Conservation (phyloP, 2,797 vertebrate species). For the Bufotes viridis region DNA sequence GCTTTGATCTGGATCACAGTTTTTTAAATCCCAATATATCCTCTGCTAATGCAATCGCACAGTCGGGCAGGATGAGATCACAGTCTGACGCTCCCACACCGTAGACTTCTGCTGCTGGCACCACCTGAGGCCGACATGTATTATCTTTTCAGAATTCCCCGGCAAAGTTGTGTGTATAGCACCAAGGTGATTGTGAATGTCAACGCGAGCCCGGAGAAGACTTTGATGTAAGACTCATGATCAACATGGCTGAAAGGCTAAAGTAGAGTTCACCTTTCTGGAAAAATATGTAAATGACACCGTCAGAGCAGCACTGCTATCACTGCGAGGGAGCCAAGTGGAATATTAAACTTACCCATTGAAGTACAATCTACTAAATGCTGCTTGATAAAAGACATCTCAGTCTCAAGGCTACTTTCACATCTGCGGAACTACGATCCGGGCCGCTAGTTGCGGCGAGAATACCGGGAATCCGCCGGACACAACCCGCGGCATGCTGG, state of each 20-base stretch:
- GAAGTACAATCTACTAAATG: background rate
- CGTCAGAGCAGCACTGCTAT: too few species aligned
- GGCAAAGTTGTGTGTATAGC: constrained; percentile 47
- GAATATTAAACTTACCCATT: background rate
- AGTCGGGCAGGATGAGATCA: constrained; percentile 61
- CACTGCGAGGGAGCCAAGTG: background rate
- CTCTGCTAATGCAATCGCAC: constrained; percentile 60
- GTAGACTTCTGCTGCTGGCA: constrained; percentile 58
- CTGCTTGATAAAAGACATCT: background rate
- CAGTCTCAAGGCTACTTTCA: background rate
- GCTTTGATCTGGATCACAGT: constrained; percentile 60
- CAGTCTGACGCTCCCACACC: constrained; percentile 53
- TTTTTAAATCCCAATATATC: constrained; percentile 64
- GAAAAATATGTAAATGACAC: constrained; percentile 1
- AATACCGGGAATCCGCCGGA: too few species aligned
- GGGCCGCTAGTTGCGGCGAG: too few species aligned
- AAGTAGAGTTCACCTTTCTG: constrained; percentile 3
- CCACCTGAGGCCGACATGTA: constrained; percentile 59
- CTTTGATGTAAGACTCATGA: constrained; percentile 56
- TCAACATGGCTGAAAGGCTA: constrained; percentile 25
- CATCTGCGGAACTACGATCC: too few species aligned
- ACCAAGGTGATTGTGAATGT: constrained; percentile 62
- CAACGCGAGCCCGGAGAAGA: constrained; percentile 58
- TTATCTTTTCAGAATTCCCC: constrained; percentile 60
- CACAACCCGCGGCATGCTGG: too few species aligned